Evolutionary conservation across 2,113 vertebrate genomes (phyloP).

Genomic region (Laterallus jamaicensis): DNA sequence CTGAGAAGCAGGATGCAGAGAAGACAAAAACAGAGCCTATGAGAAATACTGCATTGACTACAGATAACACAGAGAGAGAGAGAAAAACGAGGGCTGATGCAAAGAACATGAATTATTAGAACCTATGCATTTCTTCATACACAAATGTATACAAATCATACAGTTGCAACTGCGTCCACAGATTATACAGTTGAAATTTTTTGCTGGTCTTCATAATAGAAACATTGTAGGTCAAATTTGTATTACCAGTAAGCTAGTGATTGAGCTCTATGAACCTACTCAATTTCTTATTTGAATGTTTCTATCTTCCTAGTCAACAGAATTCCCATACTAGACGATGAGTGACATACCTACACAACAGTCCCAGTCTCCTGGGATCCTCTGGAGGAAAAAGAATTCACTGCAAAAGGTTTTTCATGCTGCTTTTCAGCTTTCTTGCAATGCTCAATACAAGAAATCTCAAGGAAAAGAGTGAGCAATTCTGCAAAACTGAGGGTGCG

Average conservation of each 20-base stretch:
- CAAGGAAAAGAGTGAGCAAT: neutral
- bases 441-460: neutral
- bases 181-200: constrained; percentile 26
- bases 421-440: neutral
- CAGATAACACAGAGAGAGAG: neutral
- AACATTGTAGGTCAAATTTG: neutral
- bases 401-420: neutral
- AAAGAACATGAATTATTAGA: neutral
- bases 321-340: neutral
- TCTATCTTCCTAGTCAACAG: neutral
- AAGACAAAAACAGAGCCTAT: constrained; percentile 32
- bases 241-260: neutral
- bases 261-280: neutral
- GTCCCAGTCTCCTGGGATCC: neutral
- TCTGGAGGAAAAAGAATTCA: neutral
- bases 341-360: neutral
- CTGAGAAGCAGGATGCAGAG: constrained; percentile 39
- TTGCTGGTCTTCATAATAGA: constrained; percentile 25
- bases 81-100: neutral
- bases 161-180: neutral
- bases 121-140: neutral
- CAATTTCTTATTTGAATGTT: neutral
- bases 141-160: no score
- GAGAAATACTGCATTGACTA: constrained; percentile 15
- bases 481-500: neutral